A percentile compares a stretch with the other conserved stretches of the same genome.
phyloP scores from a whole-genome alignment of 2,797 vertebrate genomes.

The Chloroceryle inda region DNA sequence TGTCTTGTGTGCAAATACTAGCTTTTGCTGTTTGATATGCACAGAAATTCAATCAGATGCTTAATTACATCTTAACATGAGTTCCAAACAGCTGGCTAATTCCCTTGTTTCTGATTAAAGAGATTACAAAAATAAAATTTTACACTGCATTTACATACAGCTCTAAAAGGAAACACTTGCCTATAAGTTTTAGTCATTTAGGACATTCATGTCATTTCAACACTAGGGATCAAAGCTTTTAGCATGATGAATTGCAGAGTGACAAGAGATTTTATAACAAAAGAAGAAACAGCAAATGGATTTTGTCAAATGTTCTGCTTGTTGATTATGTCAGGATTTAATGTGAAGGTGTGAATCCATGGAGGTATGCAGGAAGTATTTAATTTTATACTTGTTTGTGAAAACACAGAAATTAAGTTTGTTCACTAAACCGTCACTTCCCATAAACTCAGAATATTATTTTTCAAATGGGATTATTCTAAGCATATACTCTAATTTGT shows the following conservation, averaged over 20 bases:
- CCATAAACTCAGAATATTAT: neutral
- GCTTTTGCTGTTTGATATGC: slow-evolving; percentile 84
- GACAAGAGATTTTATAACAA: neutral
- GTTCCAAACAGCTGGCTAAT: slow-evolving; percentile 96
- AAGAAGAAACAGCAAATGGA: neutral
- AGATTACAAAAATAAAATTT: slow-evolving; percentile 96
- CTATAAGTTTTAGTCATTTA: slow-evolving; percentile 74
- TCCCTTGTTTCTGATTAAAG: slow-evolving; percentile 96
- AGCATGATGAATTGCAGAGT: slow-evolving; percentile 33
- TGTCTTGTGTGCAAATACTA: slow-evolving; percentile 81
- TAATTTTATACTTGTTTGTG: neutral
- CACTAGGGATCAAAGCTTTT: slow-evolving; percentile 55
- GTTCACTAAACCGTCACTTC: neutral
- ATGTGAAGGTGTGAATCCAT: neutral
- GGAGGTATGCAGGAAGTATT: neutral
- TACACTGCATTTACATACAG: slow-evolving; percentile 90
- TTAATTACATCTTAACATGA: slow-evolving; percentile 97
- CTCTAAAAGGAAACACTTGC: slow-evolving; percentile 83
- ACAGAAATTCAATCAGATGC: slow-evolving; percentile 94
- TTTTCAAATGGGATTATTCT: neutral
- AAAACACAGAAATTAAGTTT: neutral
- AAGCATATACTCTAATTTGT: neutral
- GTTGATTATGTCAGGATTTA: neutral
- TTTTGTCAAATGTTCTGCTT: slow-evolving; percentile 39
- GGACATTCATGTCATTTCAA: slow-evolving; percentile 53